Evolutionary conservation across 2,113 vertebrate genomes (phyloP), one percentile per base, ranked within the genome.

Genomic region (Delphinus delphis): DNA sequence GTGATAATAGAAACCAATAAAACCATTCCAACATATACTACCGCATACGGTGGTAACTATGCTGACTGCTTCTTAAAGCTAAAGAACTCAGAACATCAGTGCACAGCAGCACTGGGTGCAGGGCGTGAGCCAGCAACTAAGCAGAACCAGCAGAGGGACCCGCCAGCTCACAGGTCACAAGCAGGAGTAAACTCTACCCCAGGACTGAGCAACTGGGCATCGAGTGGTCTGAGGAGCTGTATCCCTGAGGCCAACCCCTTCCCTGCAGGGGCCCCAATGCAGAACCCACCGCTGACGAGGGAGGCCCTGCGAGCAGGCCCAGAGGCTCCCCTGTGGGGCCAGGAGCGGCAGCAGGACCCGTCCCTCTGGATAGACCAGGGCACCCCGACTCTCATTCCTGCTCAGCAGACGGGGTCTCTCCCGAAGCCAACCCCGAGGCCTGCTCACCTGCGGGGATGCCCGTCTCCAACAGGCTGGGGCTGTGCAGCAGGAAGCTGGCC

Each of bases 401-500:
- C 25, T 93, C 62, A 50, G 26, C 41, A 73, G 50, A 87, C 1
- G 0, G 6, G 38, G 6, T 14, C 41, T 62, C 60, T 62, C 50
- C n/a, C 28, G 33, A 85, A 71, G 33, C 41, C 26, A 2, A 6
- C 2, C 15, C 26, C 33, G 2, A 92, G 95, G 73, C 86, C 92
- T 88, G 97, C 99, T 99, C 90, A 99, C 99, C 99, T 90, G 98
- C 90, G 77, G 99, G 0, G 47, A 98, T 93, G 38, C 98, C 98
- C 12, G 99, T 86, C n/a, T 99, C 99, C 90, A 99, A 85, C 1
- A 99, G 97, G 86, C 97, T 97, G 81, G 99, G 98, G 95, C 96
- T 98, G 36, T 98, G 98, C 55, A 96, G 97, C 1, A 98, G 98
- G 81, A 98, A 98, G 65, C 11, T 98, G 73, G 98, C 44, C 1